phyloP scores from a whole-genome alignment of 1,140 invertebrate genomes.

The Lepidurus arcticus region DNA sequence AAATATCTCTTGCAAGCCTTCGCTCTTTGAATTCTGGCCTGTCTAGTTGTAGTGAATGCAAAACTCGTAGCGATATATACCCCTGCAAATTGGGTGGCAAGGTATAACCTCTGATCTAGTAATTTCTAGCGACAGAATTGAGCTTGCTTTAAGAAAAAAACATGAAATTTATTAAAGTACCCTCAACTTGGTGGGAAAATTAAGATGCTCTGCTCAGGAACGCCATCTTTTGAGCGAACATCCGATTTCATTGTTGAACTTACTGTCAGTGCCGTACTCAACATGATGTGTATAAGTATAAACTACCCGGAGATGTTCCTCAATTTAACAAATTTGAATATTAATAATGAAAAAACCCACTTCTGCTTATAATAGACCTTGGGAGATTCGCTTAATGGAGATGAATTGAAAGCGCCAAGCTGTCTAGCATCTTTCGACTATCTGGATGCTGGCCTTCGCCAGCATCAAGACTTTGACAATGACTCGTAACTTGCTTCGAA shows the following conservation, averaged over 20 bases:
- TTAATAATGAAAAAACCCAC: neutral
- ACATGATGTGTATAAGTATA: too few relatives aligned
- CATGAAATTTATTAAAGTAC: too few relatives aligned
- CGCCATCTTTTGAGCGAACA: neutral
- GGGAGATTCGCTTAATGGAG: neutral
- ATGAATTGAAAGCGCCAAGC: conserved; percentile 15
- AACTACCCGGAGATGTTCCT: too few relatives aligned
- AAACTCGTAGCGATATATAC: too few relatives aligned
- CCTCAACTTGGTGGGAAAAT: neutral
- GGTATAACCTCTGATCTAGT: neutral
- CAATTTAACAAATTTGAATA: too few relatives aligned
- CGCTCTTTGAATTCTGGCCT: neutral
- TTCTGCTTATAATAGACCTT: neutral
- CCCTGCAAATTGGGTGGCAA: too few relatives aligned
- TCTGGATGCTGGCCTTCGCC: neutral
- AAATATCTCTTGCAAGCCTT: neutral
- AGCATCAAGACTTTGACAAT: neutral
- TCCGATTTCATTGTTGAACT: neutral
- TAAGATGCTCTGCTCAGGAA: neutral
- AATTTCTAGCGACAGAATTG: neutral
- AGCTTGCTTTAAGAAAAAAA: neutral
- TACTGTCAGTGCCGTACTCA: neutral
- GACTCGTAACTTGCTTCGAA: neutral
- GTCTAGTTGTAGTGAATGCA: too few relatives aligned
- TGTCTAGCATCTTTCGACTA: neutral